phyloP scores from a whole-genome alignment of 2,113 vertebrate species.

The Catharus bicknelli region DNA sequence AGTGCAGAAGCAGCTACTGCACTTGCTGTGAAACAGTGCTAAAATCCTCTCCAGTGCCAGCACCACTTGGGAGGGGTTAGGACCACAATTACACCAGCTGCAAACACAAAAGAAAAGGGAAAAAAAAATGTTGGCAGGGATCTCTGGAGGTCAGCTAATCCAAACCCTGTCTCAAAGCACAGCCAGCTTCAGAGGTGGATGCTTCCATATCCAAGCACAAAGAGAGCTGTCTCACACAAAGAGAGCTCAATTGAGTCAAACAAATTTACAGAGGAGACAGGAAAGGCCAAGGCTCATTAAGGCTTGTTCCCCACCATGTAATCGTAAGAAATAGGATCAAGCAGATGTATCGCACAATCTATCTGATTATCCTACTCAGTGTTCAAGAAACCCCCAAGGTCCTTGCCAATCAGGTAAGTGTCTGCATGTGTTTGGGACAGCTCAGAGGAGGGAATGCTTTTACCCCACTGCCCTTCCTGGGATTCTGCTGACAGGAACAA shows the following conservation, averaged over 20 bases:
- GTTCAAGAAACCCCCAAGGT: constrained; percentile 47
- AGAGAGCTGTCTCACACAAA: constrained; percentile 9
- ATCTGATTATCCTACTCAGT: constrained; percentile 59
- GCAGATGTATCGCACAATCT: constrained; percentile 53
- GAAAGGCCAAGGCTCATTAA: constrained; percentile 63
- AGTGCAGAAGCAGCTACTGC: constrained; percentile 6
- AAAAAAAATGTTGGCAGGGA: constrained; percentile 20
- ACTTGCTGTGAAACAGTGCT: constrained; percentile 6
- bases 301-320: constrained; percentile 42
- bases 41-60: constrained; percentile 24
- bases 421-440: neutral
- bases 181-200: constrained; percentile 58
- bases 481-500: neutral
- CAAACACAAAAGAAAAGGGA: constrained; percentile 20
- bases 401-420: constrained; percentile 25
- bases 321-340: constrained; percentile 61
- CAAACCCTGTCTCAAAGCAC: constrained; percentile 41
- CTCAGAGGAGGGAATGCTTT: neutral
- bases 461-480: neutral
- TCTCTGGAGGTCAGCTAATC: constrained; percentile 60
- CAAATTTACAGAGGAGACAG: constrained; percentile 47
- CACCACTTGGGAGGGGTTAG: constrained; percentile 32
- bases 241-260: constrained; percentile 43
- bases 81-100: constrained; percentile 54
- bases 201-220: constrained; percentile 28